These are phyloP conservation scores for Eupithecia subfuscata DNA, from an alignment of 2,888 invertebrate genomes.

Conservation along the genomic window DNA sequence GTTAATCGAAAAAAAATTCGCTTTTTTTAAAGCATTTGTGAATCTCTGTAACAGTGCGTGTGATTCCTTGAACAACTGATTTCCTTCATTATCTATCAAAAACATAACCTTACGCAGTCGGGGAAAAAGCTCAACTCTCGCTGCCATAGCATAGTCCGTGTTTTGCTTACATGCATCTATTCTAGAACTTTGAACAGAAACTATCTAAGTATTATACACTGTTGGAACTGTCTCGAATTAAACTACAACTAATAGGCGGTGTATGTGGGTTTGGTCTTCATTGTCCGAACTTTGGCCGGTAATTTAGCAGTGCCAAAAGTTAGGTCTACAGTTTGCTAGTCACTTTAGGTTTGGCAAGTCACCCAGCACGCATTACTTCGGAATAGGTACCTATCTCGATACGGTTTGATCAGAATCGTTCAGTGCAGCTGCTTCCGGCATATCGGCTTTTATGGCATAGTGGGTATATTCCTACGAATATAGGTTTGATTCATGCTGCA, in stretches of 20 bases:
- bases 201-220: neutral
- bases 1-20: too few species aligned
- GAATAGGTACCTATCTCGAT: neutral
- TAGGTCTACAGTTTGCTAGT: neutral
- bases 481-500: neutral
- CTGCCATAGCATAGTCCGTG: neutral
- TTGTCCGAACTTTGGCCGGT: constrained; percentile 5
- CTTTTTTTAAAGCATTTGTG: too few species aligned
- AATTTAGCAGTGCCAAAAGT: constrained; percentile 9
- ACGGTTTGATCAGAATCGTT: constrained; percentile 2
- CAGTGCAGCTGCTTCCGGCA: constrained; percentile 8
- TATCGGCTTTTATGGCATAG: neutral
- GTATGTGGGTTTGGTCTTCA: constrained; percentile 1
- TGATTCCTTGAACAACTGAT: too few species aligned
- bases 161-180: neutral
- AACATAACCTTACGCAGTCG: neutral
- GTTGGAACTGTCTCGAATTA: neutral
- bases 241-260: neutral
- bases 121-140: neutral
- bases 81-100: neutral
- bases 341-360: constrained; percentile 6
- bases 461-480: neutral
- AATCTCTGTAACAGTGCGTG: too few species aligned
- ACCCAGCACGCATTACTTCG: neutral
- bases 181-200: neutral